Evolutionary conservation across 2,113 vertebrate species (phyloP).

Genomic region (Lamprotornis superbus): DNA sequence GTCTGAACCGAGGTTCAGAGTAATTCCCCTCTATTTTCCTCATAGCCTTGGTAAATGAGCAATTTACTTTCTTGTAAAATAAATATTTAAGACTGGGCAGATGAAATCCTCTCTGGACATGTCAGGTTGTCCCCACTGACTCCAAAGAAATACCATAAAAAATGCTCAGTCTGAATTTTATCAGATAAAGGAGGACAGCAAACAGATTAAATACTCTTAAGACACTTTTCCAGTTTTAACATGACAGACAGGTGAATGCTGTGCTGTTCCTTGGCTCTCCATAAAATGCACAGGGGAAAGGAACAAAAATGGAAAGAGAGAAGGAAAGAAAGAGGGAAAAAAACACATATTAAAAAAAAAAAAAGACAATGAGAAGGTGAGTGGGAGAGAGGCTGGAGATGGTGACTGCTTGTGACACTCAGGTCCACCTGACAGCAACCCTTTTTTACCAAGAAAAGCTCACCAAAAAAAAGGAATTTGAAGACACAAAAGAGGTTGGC

Average conservation of each 20-base stretch:
- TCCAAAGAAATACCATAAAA: not conserved
- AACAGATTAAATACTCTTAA: not conserved
- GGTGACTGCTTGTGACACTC: not conserved
- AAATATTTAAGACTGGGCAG: not conserved
- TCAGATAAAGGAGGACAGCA: not conserved
- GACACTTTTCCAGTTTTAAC: not conserved
- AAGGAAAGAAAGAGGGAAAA: not conserved
- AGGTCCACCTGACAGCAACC: not conserved
- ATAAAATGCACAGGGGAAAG: not conserved
- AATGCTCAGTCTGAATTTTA: not conserved
- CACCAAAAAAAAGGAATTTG: not conserved
- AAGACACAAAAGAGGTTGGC: not conserved
- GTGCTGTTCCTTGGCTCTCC: not conserved
- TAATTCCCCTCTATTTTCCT: not conserved
- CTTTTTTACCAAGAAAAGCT: not conserved
- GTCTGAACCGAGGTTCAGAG: not conserved
- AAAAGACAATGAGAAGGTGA: not conserved
- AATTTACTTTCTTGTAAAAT: not conserved
- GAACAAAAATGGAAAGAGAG: not conserved
- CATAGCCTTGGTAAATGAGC: not conserved
- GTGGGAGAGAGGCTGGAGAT: not conserved
- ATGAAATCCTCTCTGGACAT: not conserved
- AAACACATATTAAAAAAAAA: not conserved
- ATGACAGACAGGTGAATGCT: not conserved
- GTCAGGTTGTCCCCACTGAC: not conserved